A percentile compares a stretch with the other conserved stretches of the same genome.
Evolutionary conservation across 2,113 vertebrate genomes (phyloP).

Genomic region (Mirounga angustirostris): DNA sequence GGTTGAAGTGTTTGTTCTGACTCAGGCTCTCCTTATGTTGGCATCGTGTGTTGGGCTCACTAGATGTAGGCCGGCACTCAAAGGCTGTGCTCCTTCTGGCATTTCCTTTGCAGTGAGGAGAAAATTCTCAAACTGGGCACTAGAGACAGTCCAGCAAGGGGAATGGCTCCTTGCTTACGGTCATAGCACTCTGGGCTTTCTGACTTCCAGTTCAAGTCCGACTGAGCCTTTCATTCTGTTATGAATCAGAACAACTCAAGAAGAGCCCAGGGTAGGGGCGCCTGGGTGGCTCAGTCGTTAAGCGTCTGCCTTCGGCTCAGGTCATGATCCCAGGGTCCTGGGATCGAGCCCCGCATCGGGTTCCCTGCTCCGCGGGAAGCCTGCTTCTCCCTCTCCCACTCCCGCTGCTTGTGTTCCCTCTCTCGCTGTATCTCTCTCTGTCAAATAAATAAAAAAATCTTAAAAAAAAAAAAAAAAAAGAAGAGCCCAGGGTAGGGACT

Average conservation of each 20-base stretch:
- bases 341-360: too few species aligned
- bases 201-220: background rate
- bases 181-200: background rate
- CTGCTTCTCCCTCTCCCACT: too few species aligned
- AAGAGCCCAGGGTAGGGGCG: background rate
- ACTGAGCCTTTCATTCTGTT: background rate
- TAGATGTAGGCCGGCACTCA: background rate
- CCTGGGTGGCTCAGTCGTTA: too few species aligned
- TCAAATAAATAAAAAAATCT: too few species aligned
- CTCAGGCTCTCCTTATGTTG: background rate
- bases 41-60: background rate
- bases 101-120: background rate
- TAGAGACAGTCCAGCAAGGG: background rate
- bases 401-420: too few species aligned
- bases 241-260: background rate
- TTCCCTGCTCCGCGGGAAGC: too few species aligned
- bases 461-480: too few species aligned
- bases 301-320: too few species aligned
- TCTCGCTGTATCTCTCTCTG: too few species aligned
- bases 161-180: background rate
- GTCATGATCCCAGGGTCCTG: too few species aligned
- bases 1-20: background rate
- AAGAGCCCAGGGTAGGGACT: background rate
- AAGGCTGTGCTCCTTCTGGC: background rate
- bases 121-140: background rate